Percentiles rank a stretch among this genome's conserved stretches.
Conservation (phyloP, 1,140 invertebrate species). For the Papilio polytes region DNA sequence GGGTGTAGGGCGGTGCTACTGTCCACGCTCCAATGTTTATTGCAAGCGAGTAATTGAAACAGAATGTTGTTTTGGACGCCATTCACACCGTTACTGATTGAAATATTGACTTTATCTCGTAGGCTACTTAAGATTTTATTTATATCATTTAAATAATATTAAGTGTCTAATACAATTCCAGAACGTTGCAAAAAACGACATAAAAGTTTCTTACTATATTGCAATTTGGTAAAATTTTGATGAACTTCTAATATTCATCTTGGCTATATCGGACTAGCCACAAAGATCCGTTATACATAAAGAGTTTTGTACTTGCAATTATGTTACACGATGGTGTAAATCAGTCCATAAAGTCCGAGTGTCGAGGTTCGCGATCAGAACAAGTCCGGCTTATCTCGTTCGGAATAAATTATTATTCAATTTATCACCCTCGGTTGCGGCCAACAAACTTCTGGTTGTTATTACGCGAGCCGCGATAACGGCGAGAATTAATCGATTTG, state of each 20-base stretch:
- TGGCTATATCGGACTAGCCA: background rate
- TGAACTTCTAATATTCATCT: background rate
- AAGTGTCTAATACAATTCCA: too few relatives aligned
- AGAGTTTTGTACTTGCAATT: background rate
- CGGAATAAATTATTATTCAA: slow-evolving; percentile 82
- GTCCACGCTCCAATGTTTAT: slow-evolving; percentile 41
- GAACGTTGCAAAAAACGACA: too few relatives aligned
- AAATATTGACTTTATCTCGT: too few relatives aligned
- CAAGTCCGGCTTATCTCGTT: slow-evolving; percentile 66
- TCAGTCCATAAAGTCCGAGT: slow-evolving; percentile 59
- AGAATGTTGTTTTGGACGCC: slow-evolving; percentile 36
- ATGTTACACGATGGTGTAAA: slow-evolving; percentile 52
- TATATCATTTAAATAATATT: too few relatives aligned
- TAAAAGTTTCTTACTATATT: too few relatives aligned
- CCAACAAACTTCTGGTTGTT: slow-evolving; percentile 79
- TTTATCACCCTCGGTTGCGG: slow-evolving; percentile 71
- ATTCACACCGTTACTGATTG: slow-evolving; percentile 44
- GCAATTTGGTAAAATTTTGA: too few relatives aligned
- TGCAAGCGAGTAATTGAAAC: slow-evolving; percentile 49
- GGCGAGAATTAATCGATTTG: slow-evolving; percentile 59
- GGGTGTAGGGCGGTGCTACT: slow-evolving; percentile 24
- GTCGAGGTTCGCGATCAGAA: slow-evolving; percentile 61
- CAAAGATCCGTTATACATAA: background rate
- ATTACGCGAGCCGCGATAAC: slow-evolving; percentile 74
- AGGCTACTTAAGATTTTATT: too few relatives aligned